Base-by-base conservation (phyloP, 1,140 invertebrate species). In the Diabrotica virgifera region DNA sequence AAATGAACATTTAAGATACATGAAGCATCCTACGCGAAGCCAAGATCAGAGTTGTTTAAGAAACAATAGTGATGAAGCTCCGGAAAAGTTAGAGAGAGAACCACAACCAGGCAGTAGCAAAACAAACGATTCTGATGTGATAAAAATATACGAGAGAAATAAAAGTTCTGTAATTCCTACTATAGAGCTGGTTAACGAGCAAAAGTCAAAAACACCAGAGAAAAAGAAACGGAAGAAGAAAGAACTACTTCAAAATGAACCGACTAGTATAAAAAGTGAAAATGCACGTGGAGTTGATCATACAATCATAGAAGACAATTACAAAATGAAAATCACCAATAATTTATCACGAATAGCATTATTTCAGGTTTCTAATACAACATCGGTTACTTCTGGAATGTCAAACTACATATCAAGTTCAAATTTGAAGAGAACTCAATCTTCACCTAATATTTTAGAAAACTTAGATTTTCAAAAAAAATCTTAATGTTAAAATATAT, bases 1-100 rank as follows among this genome's bases (percentile, higher is more conserved):
- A 5, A 76, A 77, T 58, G 69, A 61, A 54, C 66, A 68, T 46
- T 51, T 77, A 14, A 70, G 72, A 67, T 72, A 74, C 53, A 71
- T 75, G 52, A 59, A 73, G 37, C 63, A 70, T 50, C 59, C 66
- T 55, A 56, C n/a, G n/a, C 4, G 24, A n/a, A 59, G 50, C 57
- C 9, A 64, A 64, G 36, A 52, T 10, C 35, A 0, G 35, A 38
- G 51, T 53, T 24, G 52, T 36, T 10, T 38, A 12, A 11, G 9
- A 5, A 35, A n/a, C 38, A 3, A 62, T 66, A 59, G 56, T 35
- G 24, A 24, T 24, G 36, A 60, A 52, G 10, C 24, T n/a, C 46
- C 13, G 14, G 37, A 71, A 69, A 46, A 69, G 50, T 62, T 57
- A 5, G 67, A 70, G 65, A 70, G 64, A 67, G 56, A 66, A n/a